Conservation (phyloP, 2,797 vertebrate genomes). For the Chromobotia macracanthus region DNA sequence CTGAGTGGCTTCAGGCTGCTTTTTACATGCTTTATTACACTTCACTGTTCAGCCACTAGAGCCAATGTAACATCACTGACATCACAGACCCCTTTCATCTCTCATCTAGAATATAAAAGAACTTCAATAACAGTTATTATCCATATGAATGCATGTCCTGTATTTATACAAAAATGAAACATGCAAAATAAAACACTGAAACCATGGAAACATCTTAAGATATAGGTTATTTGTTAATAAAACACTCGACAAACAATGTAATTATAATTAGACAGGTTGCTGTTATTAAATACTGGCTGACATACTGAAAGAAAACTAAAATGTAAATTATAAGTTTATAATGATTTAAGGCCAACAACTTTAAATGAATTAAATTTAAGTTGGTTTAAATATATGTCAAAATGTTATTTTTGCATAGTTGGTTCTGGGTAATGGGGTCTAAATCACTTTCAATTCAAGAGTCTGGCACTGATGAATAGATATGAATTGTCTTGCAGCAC, state of each 20-base stretch:
- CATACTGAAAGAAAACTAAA: too few relatives aligned
- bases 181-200: not conserved
- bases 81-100: constrained; percentile 24
- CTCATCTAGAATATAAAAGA: not conserved
- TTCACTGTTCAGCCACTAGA: constrained; percentile 37
- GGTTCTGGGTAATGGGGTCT: not conserved
- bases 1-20: constrained; percentile 45
- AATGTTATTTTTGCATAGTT: not conserved
- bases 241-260: not conserved
- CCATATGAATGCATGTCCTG: not conserved
- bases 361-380: not conserved
- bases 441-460: too few relatives aligned
- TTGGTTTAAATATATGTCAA: not conserved
- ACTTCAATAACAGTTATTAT: not conserved
- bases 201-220: not conserved
- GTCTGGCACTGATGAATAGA: not conserved
- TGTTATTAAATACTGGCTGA: not conserved
- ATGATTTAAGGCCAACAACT: not conserved
- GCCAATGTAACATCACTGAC: constrained; percentile 25
- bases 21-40: constrained; percentile 43
- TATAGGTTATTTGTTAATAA: not conserved
- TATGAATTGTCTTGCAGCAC: constrained; percentile 27
- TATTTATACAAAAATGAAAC: not conserved
- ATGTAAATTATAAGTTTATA: too few relatives aligned
- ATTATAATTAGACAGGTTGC: not conserved